phyloP scores from a whole-genome alignment of 2,797 vertebrate species.

The Leptatherina wallacei region DNA sequence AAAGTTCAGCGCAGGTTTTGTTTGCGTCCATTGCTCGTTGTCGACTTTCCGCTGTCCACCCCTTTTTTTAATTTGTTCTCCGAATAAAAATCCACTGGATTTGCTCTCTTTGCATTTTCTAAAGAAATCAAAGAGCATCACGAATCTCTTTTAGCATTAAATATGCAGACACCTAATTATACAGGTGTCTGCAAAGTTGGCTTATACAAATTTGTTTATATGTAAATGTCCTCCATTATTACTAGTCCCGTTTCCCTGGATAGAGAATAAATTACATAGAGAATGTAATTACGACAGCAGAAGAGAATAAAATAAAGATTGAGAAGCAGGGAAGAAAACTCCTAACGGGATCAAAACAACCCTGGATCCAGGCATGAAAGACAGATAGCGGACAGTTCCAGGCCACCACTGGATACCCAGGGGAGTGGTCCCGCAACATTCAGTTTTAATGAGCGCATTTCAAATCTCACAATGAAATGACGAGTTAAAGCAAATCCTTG shows the following conservation, averaged over 20 bases:
- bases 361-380: constrained; percentile 7
- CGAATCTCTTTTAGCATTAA: not conserved
- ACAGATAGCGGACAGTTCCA: constrained; percentile 47
- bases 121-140: not conserved
- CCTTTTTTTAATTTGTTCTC: constrained; percentile 30
- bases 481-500: constrained; percentile 44
- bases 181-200: not conserved
- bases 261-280: constrained; percentile 11
- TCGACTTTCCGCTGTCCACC: constrained; percentile 32
- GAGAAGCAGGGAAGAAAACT: constrained; percentile 25
- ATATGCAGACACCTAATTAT: not conserved
- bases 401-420: constrained; percentile 41
- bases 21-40: constrained; percentile 39
- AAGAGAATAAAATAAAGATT: constrained; percentile 25
- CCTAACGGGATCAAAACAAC: not conserved
- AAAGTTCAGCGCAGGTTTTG: constrained; percentile 45
- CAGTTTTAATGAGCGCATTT: constrained; percentile 63
- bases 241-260: constrained; percentile 27
- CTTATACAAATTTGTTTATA: constrained; percentile 11
- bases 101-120: not conserved
- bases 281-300: constrained; percentile 19
- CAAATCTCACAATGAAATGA: constrained; percentile 49
- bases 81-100: constrained; percentile 4
- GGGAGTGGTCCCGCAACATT: constrained; percentile 48
- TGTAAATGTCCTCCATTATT: constrained; percentile 40